Percentiles rank a stretch among this genome's conserved stretches.
Conservation (phyloP, 2,797 vertebrate species). For the Pempheris klunzingeri region DNA sequence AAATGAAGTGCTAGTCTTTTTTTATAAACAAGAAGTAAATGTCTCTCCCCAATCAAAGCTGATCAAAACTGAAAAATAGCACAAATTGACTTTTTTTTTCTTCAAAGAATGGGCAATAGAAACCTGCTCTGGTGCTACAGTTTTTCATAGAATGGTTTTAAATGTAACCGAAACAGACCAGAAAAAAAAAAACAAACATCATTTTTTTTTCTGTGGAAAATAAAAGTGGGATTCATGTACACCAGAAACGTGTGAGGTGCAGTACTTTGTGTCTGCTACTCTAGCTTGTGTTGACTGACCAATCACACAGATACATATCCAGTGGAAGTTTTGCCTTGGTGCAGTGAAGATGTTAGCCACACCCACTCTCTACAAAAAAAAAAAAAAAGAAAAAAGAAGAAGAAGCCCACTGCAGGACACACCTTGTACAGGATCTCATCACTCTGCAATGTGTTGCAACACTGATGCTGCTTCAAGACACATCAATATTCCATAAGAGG, state of each 20-base stretch:
- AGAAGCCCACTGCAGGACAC: conserved; percentile 70
- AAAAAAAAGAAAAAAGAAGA: conserved; percentile 15
- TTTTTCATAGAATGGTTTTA: conserved; percentile 84
- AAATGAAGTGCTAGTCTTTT: conserved; percentile 81
- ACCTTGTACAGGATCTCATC: conserved; percentile 72
- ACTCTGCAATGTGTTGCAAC: conserved; percentile 71
- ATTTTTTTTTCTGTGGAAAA: conserved; percentile 82
- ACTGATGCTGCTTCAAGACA: conserved; percentile 52
- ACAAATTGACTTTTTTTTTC: conserved; percentile 83
- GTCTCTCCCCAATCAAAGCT: conserved; percentile 73
- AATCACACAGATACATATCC: conserved; percentile 48
- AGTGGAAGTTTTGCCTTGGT: conserved; percentile 75
- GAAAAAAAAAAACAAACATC: conserved; percentile 64
- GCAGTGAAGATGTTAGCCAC: conserved; percentile 82
- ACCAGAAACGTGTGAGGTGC: conserved; percentile 81
- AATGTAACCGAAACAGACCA: conserved; percentile 81
- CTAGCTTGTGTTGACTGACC: conserved; percentile 52
- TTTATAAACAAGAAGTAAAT: conserved; percentile 69
- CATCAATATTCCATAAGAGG: conserved; percentile 51
- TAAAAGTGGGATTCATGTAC: conserved; percentile 85
- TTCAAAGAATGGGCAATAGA: conserved; percentile 80
- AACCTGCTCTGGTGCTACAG: conserved; percentile 87
- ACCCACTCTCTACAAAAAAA: conserved; percentile 66
- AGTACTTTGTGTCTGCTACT: conserved; percentile 77
- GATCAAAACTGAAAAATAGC: conserved; percentile 79